Percentiles rank a stretch among this genome's conserved stretches.
These are phyloP conservation scores for Grammomys dolichurus DNA, from an alignment of 2,113 vertebrate species.

Conservation along the genomic window DNA sequence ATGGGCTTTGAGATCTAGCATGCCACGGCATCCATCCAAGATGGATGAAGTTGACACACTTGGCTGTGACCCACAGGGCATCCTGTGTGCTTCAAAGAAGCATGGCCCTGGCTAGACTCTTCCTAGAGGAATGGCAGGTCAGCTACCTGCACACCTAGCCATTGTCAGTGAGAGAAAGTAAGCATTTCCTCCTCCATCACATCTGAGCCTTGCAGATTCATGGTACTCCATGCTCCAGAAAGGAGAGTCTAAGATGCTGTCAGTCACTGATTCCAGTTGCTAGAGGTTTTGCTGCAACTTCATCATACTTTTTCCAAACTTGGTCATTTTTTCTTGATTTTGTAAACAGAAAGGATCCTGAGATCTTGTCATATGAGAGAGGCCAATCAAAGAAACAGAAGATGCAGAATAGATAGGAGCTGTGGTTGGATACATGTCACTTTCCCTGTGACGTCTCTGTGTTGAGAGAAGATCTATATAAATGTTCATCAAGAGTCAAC, in stretches of 20 bases:
- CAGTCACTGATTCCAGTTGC: accelerated
- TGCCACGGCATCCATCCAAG: not conserved
- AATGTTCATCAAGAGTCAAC: slow-evolving; percentile 32
- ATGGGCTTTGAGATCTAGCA: not conserved
- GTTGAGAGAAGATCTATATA: not conserved
- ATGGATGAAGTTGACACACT: not conserved
- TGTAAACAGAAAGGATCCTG: slow-evolving; percentile 2
- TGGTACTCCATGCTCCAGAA: not conserved
- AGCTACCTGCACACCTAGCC: not conserved
- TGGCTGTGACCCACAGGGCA: not conserved
- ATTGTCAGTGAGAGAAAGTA: not conserved
- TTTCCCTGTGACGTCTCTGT: not conserved
- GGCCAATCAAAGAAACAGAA: not conserved
- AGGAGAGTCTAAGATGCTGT: not conserved
- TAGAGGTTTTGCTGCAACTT: not conserved
- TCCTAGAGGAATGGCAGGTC: no score
- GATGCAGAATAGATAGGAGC: not conserved
- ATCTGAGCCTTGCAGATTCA: not conserved
- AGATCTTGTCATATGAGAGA: not conserved
- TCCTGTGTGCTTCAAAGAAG: not conserved
- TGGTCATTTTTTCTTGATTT: not conserved
- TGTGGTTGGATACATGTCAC: accelerated
- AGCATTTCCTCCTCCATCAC: not conserved
- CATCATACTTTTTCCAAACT: not conserved
- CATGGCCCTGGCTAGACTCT: not conserved